Percentiles rank a stretch among this genome's conserved stretches.
Conservation (phyloP, 2,888 invertebrate genomes). For the Diadegma fenestrale region DNA sequence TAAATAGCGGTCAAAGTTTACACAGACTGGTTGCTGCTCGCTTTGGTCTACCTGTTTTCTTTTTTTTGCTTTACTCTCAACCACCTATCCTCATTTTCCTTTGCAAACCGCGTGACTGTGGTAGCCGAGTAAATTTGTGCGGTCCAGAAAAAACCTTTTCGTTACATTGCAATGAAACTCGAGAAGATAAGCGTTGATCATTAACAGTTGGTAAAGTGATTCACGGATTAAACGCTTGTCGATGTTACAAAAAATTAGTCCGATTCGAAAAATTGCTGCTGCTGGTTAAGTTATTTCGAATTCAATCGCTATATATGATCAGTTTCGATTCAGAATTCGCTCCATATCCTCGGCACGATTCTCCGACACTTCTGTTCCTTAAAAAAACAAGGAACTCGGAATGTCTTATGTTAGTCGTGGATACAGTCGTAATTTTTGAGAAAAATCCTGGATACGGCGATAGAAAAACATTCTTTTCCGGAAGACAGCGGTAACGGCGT, state of each 20-base stretch:
- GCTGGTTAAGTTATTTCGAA: neutral
- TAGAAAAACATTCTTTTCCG: conserved; percentile 43
- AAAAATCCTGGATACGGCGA: conserved; percentile 24
- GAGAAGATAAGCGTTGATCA: conserved; percentile 14
- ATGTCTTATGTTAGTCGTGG: conserved; percentile 26
- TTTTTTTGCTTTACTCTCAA: conserved; percentile 21
- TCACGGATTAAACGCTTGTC: neutral
- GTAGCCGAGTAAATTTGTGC: conserved; percentile 38
- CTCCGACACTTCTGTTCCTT: neutral
- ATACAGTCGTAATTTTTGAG: conserved; percentile 43
- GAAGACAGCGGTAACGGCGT: conserved; percentile 60
- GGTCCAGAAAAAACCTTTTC: conserved; percentile 32
- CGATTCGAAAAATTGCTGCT: neutral
- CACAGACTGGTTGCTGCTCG: conserved; percentile 29
- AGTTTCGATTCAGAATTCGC: neutral
- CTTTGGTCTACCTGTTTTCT: conserved; percentile 62
- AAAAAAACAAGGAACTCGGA: neutral
- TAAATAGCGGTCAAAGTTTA: conserved; percentile 63
- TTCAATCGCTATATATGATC: neutral
- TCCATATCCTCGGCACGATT: neutral
- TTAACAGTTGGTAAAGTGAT: neutral
- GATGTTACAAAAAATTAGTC: neutral
- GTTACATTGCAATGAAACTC: conserved; percentile 45
- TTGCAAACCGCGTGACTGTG: conserved; percentile 58
- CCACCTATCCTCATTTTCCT: conserved; percentile 48